A percentile compares a stretch with the other conserved stretches of the same genome.
Conservation (phyloP, 1,140 invertebrate species). For the Phortica variegata region DNA sequence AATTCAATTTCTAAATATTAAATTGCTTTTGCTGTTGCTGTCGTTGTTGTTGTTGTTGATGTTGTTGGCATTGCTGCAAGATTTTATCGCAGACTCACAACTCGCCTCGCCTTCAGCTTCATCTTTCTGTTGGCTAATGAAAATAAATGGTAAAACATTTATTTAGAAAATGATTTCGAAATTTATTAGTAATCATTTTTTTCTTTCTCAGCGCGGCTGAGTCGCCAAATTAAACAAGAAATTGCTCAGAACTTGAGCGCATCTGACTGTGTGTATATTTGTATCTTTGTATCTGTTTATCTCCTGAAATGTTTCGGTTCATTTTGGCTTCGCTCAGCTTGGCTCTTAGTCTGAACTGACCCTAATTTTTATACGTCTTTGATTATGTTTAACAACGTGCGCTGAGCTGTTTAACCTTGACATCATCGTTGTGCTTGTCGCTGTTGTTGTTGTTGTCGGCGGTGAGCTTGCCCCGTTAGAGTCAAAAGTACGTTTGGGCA, state of each 20-base stretch:
- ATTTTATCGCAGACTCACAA: too few relatives aligned
- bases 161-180: constrained; percentile 30
- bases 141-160: constrained; percentile 38
- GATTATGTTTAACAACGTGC: constrained; percentile 33
- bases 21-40: too few relatives aligned
- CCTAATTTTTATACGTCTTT: constrained; percentile 26
- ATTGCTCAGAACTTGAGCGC: too few relatives aligned
- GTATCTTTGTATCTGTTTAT: not conserved
- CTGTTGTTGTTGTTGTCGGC: not conserved
- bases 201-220: too few relatives aligned
- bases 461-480: constrained; percentile 16
- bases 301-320: not conserved
- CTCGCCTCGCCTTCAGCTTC: not conserved
- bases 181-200: constrained; percentile 41
- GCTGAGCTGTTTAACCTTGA: constrained; percentile 43
- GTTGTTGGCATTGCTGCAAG: too few relatives aligned
- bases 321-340: not conserved
- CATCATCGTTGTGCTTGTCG: constrained; percentile 12
- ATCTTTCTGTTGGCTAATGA: constrained; percentile 29
- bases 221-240: too few relatives aligned
- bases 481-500: constrained; percentile 34
- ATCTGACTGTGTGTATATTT: too few relatives aligned
- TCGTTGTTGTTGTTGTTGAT: too few relatives aligned
- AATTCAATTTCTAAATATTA: not conserved
- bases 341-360: constrained; percentile 19